Base-by-base conservation (phyloP, 53 echinoderm and acorn worm species). In the Paracentrotus lividus region DNA sequence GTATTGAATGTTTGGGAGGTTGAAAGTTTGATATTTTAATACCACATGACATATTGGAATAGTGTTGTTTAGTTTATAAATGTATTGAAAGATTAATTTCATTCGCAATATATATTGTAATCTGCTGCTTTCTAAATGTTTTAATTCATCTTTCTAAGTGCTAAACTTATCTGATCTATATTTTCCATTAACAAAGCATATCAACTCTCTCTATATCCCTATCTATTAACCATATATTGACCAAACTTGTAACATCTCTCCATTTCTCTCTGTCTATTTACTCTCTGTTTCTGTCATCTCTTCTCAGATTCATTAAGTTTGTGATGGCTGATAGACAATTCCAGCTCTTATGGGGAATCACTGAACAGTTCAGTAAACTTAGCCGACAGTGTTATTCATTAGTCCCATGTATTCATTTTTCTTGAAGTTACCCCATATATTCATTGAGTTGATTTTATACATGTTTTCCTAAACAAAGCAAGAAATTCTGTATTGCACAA, bases 221-320 rank as follows among this genome's bases (percentile, higher is more conserved):
- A 57, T 57, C 16, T 20, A 57, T 18, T 20, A 57, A 3, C 57
- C 57, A 57, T 57, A 21, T 57, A 57, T 3, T 57, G 21, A 57
- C 57, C 57, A 13, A 57, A 20, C 14, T 18, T 57, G 57, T 57
- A 21, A 57, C n/a, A 27, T 64, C 31, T 64, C 27, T 64, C 27
- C 8, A 5, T 64, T 1, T 29, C 64, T 64, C 64, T 64, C 64
- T 64, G 27, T 64, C 64, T 64, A 26, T 64, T 29, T 64, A 55
- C 40, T 27, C 64, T 51, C n/a, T 85, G 0, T 57, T 45, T 81
- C 67, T 91, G 26, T 85, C 58, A n/a, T 94, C 3, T 77, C 84
- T 47, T 93, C 93, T 93, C 86, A 92, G 92, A 78, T 92, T 92
- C 92, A 78, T 92, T 78, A 92, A 92, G 76, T 92, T 81, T 78